These are phyloP conservation scores for Neotoma lepida DNA, from an alignment of 2,113 vertebrate genomes.

Conservation along the genomic window DNA sequence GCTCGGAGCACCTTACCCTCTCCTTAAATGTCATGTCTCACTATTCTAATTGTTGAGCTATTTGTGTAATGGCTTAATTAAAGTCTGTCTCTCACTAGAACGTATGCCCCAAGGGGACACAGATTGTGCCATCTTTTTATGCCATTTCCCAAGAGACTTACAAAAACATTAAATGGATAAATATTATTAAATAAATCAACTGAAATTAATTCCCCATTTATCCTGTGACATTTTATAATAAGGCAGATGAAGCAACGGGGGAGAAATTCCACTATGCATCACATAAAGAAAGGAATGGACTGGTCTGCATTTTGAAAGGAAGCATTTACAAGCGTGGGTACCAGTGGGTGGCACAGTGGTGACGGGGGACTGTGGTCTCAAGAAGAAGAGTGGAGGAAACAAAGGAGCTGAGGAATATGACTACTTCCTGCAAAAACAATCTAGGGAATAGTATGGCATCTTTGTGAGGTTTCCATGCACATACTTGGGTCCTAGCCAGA, in stretches of 20 bases:
- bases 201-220: constrained; percentile 63
- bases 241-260: background rate
- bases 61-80: constrained; percentile 56
- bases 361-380: background rate
- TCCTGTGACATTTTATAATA: constrained; percentile 9
- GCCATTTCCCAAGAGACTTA: constrained; percentile 35
- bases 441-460: background rate
- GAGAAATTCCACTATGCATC: background rate
- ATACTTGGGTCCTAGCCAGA: background rate
- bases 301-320: background rate
- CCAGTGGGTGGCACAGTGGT: background rate
- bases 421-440: background rate
- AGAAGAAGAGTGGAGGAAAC: background rate
- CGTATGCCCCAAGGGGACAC: background rate
- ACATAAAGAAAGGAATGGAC: background rate
- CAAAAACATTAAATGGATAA: constrained; percentile 50
- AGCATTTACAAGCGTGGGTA: background rate
- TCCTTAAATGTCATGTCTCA: constrained; percentile 21
- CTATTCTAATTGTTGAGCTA: constrained; percentile 8
- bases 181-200: constrained; percentile 58
- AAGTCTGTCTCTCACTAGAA: constrained; percentile 44
- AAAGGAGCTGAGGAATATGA: background rate
- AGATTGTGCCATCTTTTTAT: background rate
- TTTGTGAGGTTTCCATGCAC: no score
- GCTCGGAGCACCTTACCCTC: background rate